These are phyloP conservation scores for Tetropium fuscum DNA, from an alignment of 2,888 invertebrate genomes.

Conservation along the genomic window DNA sequence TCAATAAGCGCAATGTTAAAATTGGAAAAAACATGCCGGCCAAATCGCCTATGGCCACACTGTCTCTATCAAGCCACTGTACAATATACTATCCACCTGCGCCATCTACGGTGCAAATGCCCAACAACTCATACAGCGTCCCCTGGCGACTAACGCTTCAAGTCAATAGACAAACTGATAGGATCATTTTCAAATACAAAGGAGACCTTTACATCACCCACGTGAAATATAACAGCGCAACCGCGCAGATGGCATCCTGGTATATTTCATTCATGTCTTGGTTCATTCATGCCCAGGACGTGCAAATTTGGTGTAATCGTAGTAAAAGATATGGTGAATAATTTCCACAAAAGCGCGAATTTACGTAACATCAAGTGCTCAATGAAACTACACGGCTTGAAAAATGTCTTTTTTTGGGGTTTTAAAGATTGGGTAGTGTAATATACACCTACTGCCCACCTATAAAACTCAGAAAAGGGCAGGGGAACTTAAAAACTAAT, in stretches of 20 bases:
- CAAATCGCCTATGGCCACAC: too few relatives aligned
- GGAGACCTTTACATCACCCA: too few relatives aligned
- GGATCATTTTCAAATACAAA: too few relatives aligned
- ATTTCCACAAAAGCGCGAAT: not conserved
- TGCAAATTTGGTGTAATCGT: slow-evolving; percentile 18
- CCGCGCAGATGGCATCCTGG: slow-evolving; percentile 18
- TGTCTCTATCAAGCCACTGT: too few relatives aligned
- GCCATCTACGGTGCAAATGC: too few relatives aligned
- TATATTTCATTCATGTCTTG: slow-evolving; percentile 18
- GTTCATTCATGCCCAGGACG: slow-evolving; percentile 19
- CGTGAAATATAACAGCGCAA: too few relatives aligned
- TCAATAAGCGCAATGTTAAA: too few relatives aligned
- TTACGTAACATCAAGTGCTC: not conserved
- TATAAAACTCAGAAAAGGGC: slow-evolving; percentile 43
- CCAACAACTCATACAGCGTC: too few relatives aligned
- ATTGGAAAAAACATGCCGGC: too few relatives aligned
- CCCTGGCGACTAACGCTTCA: too few relatives aligned
- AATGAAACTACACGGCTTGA: not conserved
- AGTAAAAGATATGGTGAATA: slow-evolving; percentile 6
- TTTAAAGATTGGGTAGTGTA: slow-evolving; percentile 43
- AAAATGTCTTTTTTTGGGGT: slow-evolving; percentile 37
- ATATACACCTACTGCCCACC: slow-evolving; percentile 40
- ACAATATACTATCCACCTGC: too few relatives aligned
- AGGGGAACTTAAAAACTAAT: not conserved
- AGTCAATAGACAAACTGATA: too few relatives aligned